Percentiles rank a stretch among this genome's conserved stretches.
phyloP scores from a whole-genome alignment of 1,140 invertebrate species.

The Ganaspis sp. region DNA sequence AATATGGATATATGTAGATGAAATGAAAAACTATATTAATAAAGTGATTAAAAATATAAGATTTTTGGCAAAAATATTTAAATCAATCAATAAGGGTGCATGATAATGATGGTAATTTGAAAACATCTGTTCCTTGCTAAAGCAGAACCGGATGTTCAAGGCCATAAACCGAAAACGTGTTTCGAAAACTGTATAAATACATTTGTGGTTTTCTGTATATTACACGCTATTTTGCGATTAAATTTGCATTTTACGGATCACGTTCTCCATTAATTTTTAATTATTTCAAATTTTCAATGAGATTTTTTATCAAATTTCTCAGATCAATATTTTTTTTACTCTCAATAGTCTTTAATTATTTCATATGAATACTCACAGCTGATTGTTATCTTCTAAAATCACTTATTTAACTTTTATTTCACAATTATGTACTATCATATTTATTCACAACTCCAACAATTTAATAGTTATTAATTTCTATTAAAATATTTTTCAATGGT shows the following conservation, averaged over 20 bases:
- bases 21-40: conserved; percentile 44
- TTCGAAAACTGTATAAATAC: neutral
- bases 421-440: no score
- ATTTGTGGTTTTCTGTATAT: neutral
- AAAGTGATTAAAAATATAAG: conserved; percentile 38
- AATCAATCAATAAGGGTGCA: neutral
- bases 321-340: no score
- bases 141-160: conserved; percentile 40
- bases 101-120: neutral
- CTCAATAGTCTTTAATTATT: no score
- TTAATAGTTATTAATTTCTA: no score
- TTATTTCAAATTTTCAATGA: neutral
- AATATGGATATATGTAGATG: conserved; percentile 1
- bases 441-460: no score
- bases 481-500: no score
- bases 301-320: neutral
- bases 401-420: no score
- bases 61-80: neutral
- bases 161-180: conserved; percentile 41
- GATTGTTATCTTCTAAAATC: no score
- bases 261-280: neutral
- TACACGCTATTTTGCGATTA: neutral
- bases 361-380: no score
- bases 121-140: conserved; percentile 16
- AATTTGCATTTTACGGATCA: neutral